Evolutionary conservation across 92 coral and sea anemone genomes (phyloP).

Genomic region (Galaxea fascicularis): DNA sequence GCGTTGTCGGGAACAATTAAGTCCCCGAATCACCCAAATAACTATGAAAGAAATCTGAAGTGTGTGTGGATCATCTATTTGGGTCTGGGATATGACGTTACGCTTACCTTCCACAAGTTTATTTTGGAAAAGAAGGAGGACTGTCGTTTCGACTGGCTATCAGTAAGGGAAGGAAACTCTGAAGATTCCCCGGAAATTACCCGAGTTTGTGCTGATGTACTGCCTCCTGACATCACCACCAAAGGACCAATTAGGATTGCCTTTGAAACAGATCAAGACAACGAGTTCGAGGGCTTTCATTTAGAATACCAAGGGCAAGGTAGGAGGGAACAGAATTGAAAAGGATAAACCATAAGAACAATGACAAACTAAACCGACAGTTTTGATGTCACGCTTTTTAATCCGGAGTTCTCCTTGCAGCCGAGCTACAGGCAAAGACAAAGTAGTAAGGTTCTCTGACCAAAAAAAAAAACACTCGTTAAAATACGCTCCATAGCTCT

Average conservation of each 20-base stretch:
- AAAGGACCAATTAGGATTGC: conserved; percentile 80
- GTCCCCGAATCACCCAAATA: conserved; percentile 74
- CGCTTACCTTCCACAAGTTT: conserved; percentile 70
- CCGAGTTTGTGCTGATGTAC: conserved; percentile 52
- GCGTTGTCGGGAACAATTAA: conserved; percentile 63
- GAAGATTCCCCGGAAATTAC: conserved; percentile 47
- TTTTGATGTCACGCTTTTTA: too few species aligned
- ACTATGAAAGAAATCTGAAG: conserved; percentile 51
- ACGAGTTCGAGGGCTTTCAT: conserved; percentile 79
- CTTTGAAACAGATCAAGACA: conserved; percentile 69
- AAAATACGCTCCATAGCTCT: too few species aligned
- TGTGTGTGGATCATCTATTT: conserved; percentile 80
- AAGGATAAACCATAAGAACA: not conserved
- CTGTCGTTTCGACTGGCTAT: conserved; percentile 73
- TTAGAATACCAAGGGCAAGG: conserved; percentile 71
- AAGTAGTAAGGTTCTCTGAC: not conserved
- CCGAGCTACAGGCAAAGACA: too few species aligned
- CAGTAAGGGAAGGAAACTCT: conserved; percentile 62
- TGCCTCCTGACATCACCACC: conserved; percentile 66
- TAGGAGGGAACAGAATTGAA: conserved; percentile 12
- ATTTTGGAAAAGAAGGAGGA: conserved; percentile 55
- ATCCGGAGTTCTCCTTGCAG: too few species aligned
- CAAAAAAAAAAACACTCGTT: too few species aligned
- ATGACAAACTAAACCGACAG: not conserved
- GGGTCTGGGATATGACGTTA: conserved; percentile 77